Percentiles rank a stretch among this genome's conserved stretches.
Conservation (phyloP, 2,888 invertebrate genomes). For the Phytoseiulus persimilis region DNA sequence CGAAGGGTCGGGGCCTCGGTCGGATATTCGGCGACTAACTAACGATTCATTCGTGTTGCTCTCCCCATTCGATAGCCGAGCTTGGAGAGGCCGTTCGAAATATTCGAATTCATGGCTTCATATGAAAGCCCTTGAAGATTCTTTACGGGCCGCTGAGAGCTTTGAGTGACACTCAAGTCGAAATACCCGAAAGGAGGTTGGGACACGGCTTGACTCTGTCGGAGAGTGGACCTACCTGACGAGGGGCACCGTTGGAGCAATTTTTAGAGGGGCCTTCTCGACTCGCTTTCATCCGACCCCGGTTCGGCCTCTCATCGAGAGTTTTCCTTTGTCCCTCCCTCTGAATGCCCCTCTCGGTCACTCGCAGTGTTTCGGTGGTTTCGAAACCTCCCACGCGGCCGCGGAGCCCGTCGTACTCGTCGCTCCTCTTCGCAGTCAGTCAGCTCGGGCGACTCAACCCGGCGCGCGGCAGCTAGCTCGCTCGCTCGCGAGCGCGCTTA, state of each 20-base stretch:
- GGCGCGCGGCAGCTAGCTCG: neutral
- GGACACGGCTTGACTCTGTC: neutral
- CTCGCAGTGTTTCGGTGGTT: neutral
- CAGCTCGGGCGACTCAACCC: neutral
- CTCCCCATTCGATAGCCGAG: neutral
- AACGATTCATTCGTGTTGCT: neutral
- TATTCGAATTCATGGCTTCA: conserved; percentile 5
- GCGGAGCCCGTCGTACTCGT: neutral
- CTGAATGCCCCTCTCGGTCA: neutral
- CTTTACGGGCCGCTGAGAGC: neutral
- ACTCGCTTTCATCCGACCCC: neutral
- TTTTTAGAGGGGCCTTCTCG: neutral
- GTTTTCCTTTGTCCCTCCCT: neutral
- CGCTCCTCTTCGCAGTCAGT: neutral
- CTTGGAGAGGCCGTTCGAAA: neutral
- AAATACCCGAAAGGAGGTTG: neutral
- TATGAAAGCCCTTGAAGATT: neutral
- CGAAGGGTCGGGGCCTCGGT: no score
- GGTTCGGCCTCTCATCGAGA: neutral
- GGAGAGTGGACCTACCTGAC: neutral
- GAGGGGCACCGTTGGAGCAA: neutral
- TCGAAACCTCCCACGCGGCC: neutral
- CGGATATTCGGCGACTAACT: no score
- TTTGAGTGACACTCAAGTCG: neutral
- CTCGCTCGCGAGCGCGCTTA: neutral